Percentiles rank a stretch among this genome's conserved stretches.
Evolutionary conservation across 2,113 vertebrate species (phyloP).

Genomic region (Climacteris rufus): DNA sequence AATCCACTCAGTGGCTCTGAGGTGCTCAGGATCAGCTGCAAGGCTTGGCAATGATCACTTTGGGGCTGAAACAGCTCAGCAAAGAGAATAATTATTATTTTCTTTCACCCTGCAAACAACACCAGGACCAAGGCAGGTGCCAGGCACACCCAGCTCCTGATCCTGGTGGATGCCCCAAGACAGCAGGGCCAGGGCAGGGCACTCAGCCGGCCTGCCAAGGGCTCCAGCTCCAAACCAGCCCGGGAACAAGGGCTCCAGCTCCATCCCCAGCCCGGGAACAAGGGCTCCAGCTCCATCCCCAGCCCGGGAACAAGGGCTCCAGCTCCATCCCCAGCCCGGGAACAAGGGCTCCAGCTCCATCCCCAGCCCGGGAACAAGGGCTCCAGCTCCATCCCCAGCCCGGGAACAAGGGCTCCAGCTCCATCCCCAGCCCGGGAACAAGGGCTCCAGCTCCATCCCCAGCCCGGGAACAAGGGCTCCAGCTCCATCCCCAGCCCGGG

Average conservation of each 20-base stretch:
- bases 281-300: not conserved
- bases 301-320: not conserved
- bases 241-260: not conserved
- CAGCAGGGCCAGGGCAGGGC: not conserved
- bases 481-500: not conserved
- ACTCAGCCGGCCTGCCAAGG: not conserved
- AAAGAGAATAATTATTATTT: not conserved
- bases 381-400: too few relatives aligned
- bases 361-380: not conserved
- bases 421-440: not conserved
- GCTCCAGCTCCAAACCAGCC: too few relatives aligned
- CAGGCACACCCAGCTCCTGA: not conserved
- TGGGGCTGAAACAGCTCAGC: not conserved
- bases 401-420: not conserved
- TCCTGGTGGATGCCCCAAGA: fast-evolving
- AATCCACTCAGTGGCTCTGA: not conserved
- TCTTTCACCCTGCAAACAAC: not conserved
- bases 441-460: too few relatives aligned
- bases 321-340: too few relatives aligned
- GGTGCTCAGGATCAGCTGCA: not conserved
- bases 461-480: not conserved
- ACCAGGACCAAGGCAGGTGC: not conserved
- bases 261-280: not conserved
- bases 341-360: not conserved
- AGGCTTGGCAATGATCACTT: not conserved